Base-by-base conservation (phyloP, 2,888 invertebrate genomes). In the Caprella mutica region DNA sequence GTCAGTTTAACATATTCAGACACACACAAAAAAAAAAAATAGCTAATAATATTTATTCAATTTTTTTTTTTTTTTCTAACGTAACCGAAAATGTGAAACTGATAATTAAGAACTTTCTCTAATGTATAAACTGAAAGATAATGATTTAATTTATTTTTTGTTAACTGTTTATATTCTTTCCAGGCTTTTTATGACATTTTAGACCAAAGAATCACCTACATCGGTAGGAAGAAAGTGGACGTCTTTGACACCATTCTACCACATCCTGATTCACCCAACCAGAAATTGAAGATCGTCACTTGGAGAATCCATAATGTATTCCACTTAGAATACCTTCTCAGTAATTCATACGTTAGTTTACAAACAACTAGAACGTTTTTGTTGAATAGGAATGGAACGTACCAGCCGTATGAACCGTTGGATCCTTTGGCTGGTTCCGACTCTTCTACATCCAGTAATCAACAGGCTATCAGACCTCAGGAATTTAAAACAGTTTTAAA, bases 291-390 rank as follows among this genome's bases (percentile, higher is more conserved):
- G 1, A 82, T 81, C 69, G 82, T 82, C 68, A 80, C 80, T 0
- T 85, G 84, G 82, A 79, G 81, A 66, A 82, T 86, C 51, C 81
- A 80, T 23, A 83, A 81, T 69, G 78, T 83, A 23, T 70, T 81
- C 23, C 83, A 83, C 50, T 79, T 86, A 0, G 82, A 83, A 69
- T 80, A 81, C 68, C 84, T 86, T 67, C 86, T 87, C 69, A 81
- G 81, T 67, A 84, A 81, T 1, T 73, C 79, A 2, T 72, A 79
- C 78, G 77, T 82, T 69, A 77, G 79, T 5, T 70, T 84, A 24
- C 79, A 80, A 67, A 76, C 82, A 14, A 80, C 81, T 1, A 75
- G 80, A 66, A 79, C 78, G 39, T 64, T 64, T 33, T 56, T 60
- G 26, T 38, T 55, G 44, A 60, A 64, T 26, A 56, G 58, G 17